Conservation (phyloP, 2,888 invertebrate species). For the Andrena chrysosceles region DNA sequence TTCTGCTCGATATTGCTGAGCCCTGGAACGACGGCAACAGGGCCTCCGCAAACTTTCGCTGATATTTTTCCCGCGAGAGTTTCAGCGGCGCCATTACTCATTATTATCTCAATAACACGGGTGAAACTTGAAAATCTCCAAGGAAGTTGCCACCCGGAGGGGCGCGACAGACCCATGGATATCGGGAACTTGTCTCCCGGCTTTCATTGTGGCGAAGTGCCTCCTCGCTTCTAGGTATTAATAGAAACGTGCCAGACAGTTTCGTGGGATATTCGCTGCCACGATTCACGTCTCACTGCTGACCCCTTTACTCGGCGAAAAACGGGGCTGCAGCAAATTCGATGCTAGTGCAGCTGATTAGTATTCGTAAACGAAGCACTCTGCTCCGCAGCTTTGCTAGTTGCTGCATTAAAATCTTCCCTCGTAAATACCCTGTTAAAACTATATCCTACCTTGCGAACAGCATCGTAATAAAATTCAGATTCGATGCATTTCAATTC, state of each 20-base stretch:
- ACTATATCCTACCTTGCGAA: no score
- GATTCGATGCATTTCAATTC: no score
- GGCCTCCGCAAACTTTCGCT: slow-evolving; percentile 38
- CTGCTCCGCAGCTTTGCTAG: no score
- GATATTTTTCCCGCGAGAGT: slow-evolving; percentile 31
- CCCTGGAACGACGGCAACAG: background rate
- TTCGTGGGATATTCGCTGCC: background rate
- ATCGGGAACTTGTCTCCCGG: slow-evolving; percentile 21
- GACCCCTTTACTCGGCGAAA: no score
- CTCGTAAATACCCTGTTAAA: no score
- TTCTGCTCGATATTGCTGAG: slow-evolving; percentile 15
- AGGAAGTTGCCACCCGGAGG: background rate
- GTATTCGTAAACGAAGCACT: no score
- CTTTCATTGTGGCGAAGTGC: background rate
- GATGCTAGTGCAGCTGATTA: no score
- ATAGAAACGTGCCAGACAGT: slow-evolving; percentile 15
- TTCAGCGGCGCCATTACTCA: slow-evolving; percentile 38
- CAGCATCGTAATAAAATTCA: no score
- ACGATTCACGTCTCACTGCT: background rate
- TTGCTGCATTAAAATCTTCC: no score
- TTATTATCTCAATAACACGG: slow-evolving; percentile 49
- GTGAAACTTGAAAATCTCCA: background rate
- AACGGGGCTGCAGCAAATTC: no score
- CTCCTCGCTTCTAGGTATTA: slow-evolving; percentile 1
- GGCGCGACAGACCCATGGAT: slow-evolving; percentile 17